Evolutionary conservation across 2,797 vertebrate species (phyloP), one percentile per base, ranked within the genome.

Genomic region (Cirrhinus molitorella): DNA sequence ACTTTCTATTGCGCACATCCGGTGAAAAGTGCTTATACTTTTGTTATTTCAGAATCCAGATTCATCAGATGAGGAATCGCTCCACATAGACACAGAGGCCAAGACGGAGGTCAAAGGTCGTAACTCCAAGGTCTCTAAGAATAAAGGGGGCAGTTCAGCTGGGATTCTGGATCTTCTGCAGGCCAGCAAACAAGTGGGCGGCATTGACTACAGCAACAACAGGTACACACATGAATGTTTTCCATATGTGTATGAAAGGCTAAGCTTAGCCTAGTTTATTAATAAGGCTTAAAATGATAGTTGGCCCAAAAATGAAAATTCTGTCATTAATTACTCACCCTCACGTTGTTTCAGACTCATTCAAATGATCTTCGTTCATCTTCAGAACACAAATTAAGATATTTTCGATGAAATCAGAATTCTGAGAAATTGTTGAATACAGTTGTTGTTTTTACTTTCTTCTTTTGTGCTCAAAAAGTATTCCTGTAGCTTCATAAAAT

Each of bases 131-230:
- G 95, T 94, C 83, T 87, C 86, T 11, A 99, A 98, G 94, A 98
- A 97, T 88, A 98, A 99, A 86, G 94, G 92, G 0, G 94, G 95
- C 86, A 98, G 95, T 45, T 97, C 97, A 0, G 96, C 96, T 0
- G 98, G 98, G 86, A 99, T 99, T 80, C 94, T 99, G 68, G 98
- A 99, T 92, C 96, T 99, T 89, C 92, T 99, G 90, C 98, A 99
- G 93, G 98, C 98, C 85, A 99, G 98, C 92, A 98, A 99, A 92
- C 97, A 99, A 96, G 98, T 99, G 85, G 98, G 98, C 11, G 97
- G 97, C 21, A 96, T 99, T 3, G 98, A 99, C 91, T 98, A 98
- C 93, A 97, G 95, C 90, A 91, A 96, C 89, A 99, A 97, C 96
- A 99, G 98, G 98, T 99, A 96, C 16, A 94, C 68, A 84, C 28